Base-by-base conservation (phyloP, 2,113 vertebrate species). In the Nestor notabilis region DNA sequence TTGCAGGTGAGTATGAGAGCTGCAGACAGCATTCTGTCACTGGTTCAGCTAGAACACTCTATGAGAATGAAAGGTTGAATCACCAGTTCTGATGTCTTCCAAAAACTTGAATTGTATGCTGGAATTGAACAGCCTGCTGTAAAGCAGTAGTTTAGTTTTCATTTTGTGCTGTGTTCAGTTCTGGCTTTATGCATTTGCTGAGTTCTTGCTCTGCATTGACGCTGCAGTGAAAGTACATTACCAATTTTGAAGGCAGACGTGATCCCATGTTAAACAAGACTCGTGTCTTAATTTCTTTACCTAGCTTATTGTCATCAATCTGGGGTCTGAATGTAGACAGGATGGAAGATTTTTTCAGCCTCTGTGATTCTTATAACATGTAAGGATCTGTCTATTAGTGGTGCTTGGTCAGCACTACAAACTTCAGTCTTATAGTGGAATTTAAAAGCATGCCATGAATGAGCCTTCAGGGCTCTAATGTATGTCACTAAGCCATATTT, bases 1-100 rank as follows among this genome's bases (percentile, higher is more conserved):
- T 99, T 65, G 99, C 99, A 98, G 99, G 99, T 99, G 97, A 98
- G 98, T 84, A 0, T 23, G 25, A 27, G 55, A 52, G 68, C 74
- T 63, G 24, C 31, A 37, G 56, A 13, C 53, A 85, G 50, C 58
- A 55, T 49, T 69, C 56, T 44, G 0, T 61, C 53, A 8, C 47
- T 41, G 53, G 6, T 31, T 82, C 60, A 13, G 37, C 35, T 70
- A 37, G 27, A 60, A 24, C 61, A 49, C 16, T 21, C 29, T 58
- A 13, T 28, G 63, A 58, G 65, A 72, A 7, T 47, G 33, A 41
- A 43, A 31, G n/a, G 18, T 41, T 70, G n/a, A 37, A 20, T 69
- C 25, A 13, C 35, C 1, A 1, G 50, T 72, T 69, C 44, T 81
- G 25, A 43, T 63, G 14, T 43, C 35, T 82, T 28, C 14, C 8